A percentile compares a stretch with the other conserved stretches of the same genome.
Evolutionary conservation across 2,113 vertebrate species (phyloP).

Genomic region (Thymallus thymallus): DNA sequence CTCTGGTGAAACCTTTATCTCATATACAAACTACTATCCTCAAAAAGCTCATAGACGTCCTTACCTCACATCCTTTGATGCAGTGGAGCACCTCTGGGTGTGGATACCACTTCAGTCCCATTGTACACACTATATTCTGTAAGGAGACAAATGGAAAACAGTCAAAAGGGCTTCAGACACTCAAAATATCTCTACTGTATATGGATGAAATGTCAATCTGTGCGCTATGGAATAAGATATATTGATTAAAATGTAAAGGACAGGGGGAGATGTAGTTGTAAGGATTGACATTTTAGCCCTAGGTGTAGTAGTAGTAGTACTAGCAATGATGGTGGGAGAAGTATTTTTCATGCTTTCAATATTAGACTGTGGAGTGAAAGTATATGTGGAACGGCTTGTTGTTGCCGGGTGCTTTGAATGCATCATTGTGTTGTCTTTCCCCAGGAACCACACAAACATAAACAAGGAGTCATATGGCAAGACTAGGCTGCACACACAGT

Average conservation of each 20-base stretch:
- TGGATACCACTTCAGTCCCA: constrained; percentile 93
- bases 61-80: constrained; percentile 90
- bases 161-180: not conserved
- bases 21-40: not conserved
- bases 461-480: no score
- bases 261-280: not conserved
- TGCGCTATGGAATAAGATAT: not conserved
- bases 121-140: constrained; percentile 91
- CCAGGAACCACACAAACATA: no score
- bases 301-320: not conserved
- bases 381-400: not conserved
- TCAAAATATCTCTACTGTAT: not conserved
- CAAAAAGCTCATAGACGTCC: not conserved
- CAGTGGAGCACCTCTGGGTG: constrained; percentile 89
- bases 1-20: not conserved
- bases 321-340: not conserved
- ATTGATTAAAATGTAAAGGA: not conserved
- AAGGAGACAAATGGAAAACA: constrained; percentile 38
- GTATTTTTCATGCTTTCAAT: not conserved
- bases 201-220: not conserved
- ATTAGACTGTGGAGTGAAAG: not conserved
- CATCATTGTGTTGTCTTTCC: not conserved
- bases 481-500: not conserved
- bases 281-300: not conserved
- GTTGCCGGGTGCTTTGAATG: not conserved